Percentiles rank a stretch among this genome's conserved stretches.
Conservation (phyloP, 2,888 invertebrate species). For the Dromius quadrimaculatus region DNA sequence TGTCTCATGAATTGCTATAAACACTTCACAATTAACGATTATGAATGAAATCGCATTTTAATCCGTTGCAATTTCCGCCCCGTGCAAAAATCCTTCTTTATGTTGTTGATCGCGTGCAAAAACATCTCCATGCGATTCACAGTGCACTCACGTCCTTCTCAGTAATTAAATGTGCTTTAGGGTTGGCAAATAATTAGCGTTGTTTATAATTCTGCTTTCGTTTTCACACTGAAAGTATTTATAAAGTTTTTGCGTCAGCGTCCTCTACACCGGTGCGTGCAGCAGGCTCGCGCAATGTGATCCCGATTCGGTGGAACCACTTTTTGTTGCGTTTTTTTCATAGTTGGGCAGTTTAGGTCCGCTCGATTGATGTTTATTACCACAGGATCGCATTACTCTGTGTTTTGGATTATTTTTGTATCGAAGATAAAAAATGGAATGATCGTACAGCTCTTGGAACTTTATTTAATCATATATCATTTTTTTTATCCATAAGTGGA, state of each 20-base stretch:
- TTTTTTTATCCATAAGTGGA: too few relatives aligned
- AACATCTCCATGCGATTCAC: conserved; percentile 13
- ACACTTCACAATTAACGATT: conserved; percentile 26
- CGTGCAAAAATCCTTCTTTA: conserved; percentile 29
- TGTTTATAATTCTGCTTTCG: conserved; percentile 46
- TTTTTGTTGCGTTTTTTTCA: conserved; percentile 30
- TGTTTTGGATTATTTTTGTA: conserved; percentile 7
- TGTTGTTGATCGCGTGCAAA: conserved; percentile 23
- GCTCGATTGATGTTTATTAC: conserved; percentile 31
- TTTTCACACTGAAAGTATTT: conserved; percentile 43
- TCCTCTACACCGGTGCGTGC: conserved; percentile 18
- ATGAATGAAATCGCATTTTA: conserved; percentile 21
- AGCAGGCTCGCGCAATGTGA: conserved; percentile 8
- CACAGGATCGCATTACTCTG: conserved; percentile 20
- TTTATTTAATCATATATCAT: conserved; percentile 29
- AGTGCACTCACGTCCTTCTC: conserved; percentile 33
- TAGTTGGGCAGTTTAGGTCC: conserved; percentile 21
- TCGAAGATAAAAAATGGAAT: conserved; percentile 19
- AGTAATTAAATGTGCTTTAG: conserved; percentile 47
- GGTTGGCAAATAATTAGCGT: conserved; percentile 41
- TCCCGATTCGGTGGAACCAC: conserved; percentile 3
- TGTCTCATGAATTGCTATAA: conserved; percentile 15
- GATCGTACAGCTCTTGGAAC: conserved; percentile 4
- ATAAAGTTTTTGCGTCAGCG: conserved; percentile 16
- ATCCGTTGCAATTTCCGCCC: conserved; percentile 30